These are phyloP conservation scores for Strix aluco DNA, from an alignment of 2,113 vertebrate genomes.

Conservation along the genomic window DNA sequence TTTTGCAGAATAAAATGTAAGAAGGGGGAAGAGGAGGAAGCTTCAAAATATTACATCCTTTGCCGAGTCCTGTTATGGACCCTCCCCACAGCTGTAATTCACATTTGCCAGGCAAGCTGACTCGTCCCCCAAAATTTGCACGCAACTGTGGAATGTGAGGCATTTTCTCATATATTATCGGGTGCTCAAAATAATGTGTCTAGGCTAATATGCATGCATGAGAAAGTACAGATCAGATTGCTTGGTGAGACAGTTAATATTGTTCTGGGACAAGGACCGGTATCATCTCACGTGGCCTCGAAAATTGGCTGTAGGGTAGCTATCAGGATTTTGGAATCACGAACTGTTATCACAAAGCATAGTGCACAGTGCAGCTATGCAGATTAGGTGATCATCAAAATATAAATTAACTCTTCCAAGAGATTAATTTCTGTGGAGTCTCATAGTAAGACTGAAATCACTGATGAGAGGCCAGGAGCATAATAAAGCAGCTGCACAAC, in stretches of 20 bases:
- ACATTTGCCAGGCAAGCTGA: neutral
- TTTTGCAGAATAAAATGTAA: neutral
- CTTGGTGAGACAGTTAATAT: neutral
- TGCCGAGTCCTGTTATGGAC: neutral
- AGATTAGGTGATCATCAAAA: neutral
- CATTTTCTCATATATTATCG: neutral
- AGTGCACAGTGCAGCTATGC: neutral
- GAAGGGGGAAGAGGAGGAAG: neutral
- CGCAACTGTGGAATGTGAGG: neutral
- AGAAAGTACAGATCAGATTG: neutral
- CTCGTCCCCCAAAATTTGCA: neutral
- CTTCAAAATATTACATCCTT: neutral
- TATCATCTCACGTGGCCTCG: neutral
- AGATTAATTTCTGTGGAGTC: conserved; percentile 21
- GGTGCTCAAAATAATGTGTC: neutral
- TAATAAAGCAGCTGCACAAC: conserved; percentile 6
- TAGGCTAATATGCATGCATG: neutral
- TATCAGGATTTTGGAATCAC: neutral
- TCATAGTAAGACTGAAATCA: neutral
- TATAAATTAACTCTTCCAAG: neutral
- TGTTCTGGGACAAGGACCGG: neutral
- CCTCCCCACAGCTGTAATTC: neutral
- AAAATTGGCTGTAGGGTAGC: neutral
- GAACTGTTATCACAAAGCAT: neutral
- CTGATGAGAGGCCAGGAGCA: neutral